Percentiles rank a stretch among this genome's conserved stretches.
These are phyloP conservation scores for Aptenodytes patagonicus DNA, from an alignment of 2,113 vertebrate genomes.

Conservation along the genomic window DNA sequence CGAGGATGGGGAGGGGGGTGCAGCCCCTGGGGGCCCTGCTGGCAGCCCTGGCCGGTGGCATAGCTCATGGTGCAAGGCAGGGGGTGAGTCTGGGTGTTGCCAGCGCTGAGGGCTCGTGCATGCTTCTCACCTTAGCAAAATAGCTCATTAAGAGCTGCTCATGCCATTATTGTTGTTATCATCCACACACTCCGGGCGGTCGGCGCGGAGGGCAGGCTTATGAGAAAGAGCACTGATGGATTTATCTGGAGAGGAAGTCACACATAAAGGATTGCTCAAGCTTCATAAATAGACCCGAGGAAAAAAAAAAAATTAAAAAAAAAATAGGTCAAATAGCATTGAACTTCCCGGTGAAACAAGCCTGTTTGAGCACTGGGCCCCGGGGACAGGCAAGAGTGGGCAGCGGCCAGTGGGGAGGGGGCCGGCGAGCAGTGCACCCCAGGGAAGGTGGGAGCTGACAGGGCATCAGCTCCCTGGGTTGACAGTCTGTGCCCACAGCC, in stretches of 20 bases:
- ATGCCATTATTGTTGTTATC: rapidly evolving
- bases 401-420: neutral
- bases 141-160: neutral
- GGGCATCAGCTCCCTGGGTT: neutral
- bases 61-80: rapidly evolving
- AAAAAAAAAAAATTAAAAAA: neutral
- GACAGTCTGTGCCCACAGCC: neutral
- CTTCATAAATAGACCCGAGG: conserved; percentile 42
- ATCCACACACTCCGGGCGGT: rapidly evolving
- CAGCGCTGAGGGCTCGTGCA: rapidly evolving
- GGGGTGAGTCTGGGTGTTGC: neutral
- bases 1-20: rapidly evolving
- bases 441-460: neutral
- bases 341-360: conserved; percentile 23
- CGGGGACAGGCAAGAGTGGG: neutral
- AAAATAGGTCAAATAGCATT: conserved; percentile 42
- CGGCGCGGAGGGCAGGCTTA: rapidly evolving
- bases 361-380: neutral
- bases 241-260: conserved; percentile 23
- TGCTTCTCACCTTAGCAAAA: neutral
- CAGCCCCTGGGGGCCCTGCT: neutral
- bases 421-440: neutral
- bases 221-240: neutral
- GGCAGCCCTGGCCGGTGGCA: neutral
- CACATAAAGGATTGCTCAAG: conserved; percentile 13